A percentile compares a stretch with the other conserved stretches of the same genome.
Conservation (phyloP, 2,888 invertebrate species). For the Tetragonula carbonaria region DNA sequence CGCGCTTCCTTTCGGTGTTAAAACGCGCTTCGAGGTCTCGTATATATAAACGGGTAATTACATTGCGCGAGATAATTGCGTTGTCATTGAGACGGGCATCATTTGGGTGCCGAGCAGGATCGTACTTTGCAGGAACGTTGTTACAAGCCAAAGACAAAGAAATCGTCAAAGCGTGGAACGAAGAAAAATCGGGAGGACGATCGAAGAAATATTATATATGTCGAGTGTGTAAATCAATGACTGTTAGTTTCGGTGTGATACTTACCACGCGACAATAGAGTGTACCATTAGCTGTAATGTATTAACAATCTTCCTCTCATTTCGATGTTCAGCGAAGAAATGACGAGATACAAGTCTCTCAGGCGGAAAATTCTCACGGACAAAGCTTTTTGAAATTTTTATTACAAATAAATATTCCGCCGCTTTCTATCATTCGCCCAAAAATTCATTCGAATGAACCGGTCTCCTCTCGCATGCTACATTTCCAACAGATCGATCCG, state of each 20-base stretch:
- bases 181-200: not conserved
- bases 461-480: too few species aligned
- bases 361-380: too few species aligned
- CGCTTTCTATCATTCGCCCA: too few species aligned
- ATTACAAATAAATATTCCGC: too few species aligned
- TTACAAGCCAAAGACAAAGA: not conserved
- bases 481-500: too few species aligned
- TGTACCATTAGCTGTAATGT: too few species aligned
- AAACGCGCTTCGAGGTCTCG: conserved; percentile 1
- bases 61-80: conserved; percentile 15
- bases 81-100: conserved; percentile 19
- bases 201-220: not conserved
- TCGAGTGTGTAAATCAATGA: not conserved
- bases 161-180: not conserved
- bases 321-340: too few species aligned
- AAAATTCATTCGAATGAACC: too few species aligned
- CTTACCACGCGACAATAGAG: not conserved
- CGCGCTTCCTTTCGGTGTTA: conserved; percentile 2
- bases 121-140: not conserved
- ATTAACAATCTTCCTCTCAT: too few species aligned
- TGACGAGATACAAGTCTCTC: too few species aligned
- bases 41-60: conserved; percentile 23
- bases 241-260: not conserved
- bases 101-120: conserved; percentile 2
- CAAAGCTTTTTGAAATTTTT: too few species aligned